Evolutionary conservation across 2,888 invertebrate genomes (phyloP).

Genomic region (Synergus itoensis): DNA sequence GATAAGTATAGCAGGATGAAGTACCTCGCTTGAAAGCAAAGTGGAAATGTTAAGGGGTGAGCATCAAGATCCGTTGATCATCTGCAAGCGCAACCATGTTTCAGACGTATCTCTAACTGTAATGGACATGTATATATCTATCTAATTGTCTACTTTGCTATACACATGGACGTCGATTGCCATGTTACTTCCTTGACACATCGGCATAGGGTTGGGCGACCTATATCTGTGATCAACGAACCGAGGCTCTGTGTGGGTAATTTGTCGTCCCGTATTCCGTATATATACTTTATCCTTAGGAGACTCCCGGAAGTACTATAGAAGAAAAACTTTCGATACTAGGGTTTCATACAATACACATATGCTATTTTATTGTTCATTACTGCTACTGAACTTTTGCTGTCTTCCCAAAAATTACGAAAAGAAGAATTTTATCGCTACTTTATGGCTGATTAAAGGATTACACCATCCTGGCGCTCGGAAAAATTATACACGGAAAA

Average conservation of each 20-base stretch:
- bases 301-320: background rate
- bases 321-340: background rate
- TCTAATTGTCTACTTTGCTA: constrained; percentile 30
- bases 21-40: constrained; percentile 23
- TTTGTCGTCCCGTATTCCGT: background rate
- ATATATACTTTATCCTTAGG: background rate
- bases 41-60: constrained; percentile 23
- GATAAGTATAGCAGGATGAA: background rate
- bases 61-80: constrained; percentile 28
- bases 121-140: constrained; percentile 22
- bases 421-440: background rate
- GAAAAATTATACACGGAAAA: no score
- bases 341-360: background rate
- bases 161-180: constrained; percentile 20
- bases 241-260: background rate
- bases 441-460: background rate
- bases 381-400: no score
- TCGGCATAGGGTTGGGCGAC: constrained; percentile 26
- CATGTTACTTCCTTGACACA: constrained; percentile 34
- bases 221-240: constrained; percentile 38
- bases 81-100: constrained; percentile 34
- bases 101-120: constrained; percentile 36
- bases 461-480: no score
- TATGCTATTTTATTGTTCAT: no score
- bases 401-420: no score